Evolutionary conservation across 1,140 invertebrate genomes (phyloP).

Genomic region (Euura saliciscinereae): DNA sequence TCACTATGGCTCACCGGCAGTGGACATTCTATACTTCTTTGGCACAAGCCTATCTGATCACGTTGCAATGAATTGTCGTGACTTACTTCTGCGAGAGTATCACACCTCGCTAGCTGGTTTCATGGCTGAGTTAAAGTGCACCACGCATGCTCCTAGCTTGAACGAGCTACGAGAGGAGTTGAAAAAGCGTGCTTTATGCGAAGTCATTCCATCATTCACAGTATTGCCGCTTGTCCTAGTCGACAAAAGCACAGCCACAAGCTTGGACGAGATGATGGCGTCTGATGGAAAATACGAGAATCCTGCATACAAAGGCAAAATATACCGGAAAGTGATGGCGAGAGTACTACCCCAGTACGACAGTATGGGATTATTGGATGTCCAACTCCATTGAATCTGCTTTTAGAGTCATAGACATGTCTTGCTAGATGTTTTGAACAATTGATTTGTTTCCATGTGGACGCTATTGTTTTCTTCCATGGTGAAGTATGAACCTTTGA

Average conservation of each 20-base stretch:
- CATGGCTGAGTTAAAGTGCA: conserved; percentile 50
- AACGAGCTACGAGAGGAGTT: conserved; percentile 45
- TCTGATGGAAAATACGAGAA: conserved; percentile 24
- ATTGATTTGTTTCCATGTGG: too few relatives aligned
- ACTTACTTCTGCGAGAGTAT: conserved; percentile 54
- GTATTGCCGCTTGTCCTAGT: conserved; percentile 42
- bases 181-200: conserved; percentile 37
- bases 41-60: conserved; percentile 50
- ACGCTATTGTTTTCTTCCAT: too few relatives aligned
- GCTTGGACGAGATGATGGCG: conserved; percentile 41
- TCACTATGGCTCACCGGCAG: conserved; percentile 54
- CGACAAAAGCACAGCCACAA: conserved; percentile 33
- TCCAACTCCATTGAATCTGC: conserved; percentile 6
- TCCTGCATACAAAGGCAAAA: conserved; percentile 20
- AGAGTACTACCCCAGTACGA: conserved; percentile 40
- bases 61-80: conserved; percentile 37
- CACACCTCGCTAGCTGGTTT: conserved; percentile 37
- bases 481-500: too few relatives aligned
- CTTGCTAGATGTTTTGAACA: too few relatives aligned
- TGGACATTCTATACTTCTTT: conserved; percentile 63
- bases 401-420: too few relatives aligned
- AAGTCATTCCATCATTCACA: conserved; percentile 36
- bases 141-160: conserved; percentile 50
- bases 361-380: conserved; percentile 39
- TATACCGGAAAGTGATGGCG: conserved; percentile 32